Base-by-base conservation (phyloP, 2,113 vertebrate genomes). In the Porphyrio hochstetteri region DNA sequence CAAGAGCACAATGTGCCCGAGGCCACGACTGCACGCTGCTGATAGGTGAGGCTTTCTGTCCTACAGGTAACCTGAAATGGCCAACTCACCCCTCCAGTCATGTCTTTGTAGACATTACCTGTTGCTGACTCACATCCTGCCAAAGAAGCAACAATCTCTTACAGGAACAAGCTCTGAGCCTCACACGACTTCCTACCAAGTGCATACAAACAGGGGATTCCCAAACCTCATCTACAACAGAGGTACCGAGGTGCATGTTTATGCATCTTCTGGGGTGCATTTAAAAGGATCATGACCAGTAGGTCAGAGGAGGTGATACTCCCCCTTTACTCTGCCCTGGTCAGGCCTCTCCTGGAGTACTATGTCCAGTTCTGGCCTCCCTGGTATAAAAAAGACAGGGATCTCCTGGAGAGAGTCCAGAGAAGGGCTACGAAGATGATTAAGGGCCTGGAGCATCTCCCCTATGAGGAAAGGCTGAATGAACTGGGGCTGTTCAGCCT, bases 91-190 rank as follows among this genome's bases (percentile, higher is more conserved):
- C 60, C 18, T 81, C 48, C 38, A 82, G 88, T 71, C 44, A 94
- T 5, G 38, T 57, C 65, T 82, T 35, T 50, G 68, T 33, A 92
- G 72, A 68, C 13, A 2, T 93, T 59, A 95, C 83, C 61, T 82
- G 46, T 74, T 53, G 24, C 78, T 88, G 80, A 94, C 57, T 95
- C 90, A 94, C 59, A 75, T 92, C 69, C 90, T 96, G 69, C 56
- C 87, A 61, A 40, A 68, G 74, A 53, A 78, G 21, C 20, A 92
- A 55, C 33, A 71, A 28, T 17, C 63, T 68, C 55, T 40, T 44
- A 24, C 42, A 60, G 59, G 83, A 77, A 78, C 24, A 40, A 38
- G 18, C 44, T 76, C 82, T n/a, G 88, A 68, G 36, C n/a, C 53
- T 50, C 33, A 71, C 8, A 15, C 1, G 60, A 18, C 57, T 90